Percentiles rank a stretch among this genome's conserved stretches.
phyloP scores from a whole-genome alignment of 2,888 invertebrate genomes.

The Xestia rhomboidea region DNA sequence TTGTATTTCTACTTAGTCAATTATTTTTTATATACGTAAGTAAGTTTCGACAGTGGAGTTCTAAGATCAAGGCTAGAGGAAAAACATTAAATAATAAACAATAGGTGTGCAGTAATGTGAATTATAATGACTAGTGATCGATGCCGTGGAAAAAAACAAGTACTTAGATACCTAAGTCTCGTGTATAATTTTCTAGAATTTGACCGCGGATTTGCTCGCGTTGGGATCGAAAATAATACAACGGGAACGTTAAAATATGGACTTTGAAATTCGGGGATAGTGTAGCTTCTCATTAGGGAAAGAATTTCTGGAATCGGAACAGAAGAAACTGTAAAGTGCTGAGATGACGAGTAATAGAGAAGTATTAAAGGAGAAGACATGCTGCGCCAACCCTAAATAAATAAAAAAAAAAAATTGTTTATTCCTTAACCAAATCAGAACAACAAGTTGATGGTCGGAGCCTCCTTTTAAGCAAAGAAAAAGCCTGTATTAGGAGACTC shows the following conservation, averaged over 20 bases:
- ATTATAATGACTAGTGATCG: constrained; percentile 8
- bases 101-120: not conserved
- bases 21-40: not conserved
- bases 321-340: not conserved
- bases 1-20: not conserved
- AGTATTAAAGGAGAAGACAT: no score
- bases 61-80: constrained; percentile 25
- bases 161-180: not conserved
- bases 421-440: no score
- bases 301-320: not conserved
- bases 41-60: not conserved
- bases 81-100: constrained; percentile 14
- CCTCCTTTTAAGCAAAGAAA: no score
- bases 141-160: constrained; percentile 8
- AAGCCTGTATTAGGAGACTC: no score
- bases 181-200: not conserved
- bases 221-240: not conserved
- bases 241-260: not conserved
- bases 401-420: no score
- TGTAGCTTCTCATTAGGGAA: not conserved
- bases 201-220: not conserved
- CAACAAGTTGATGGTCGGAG: no score
- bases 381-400: no score
- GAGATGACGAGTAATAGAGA: no score
- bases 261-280: not conserved